Conservation (phyloP, 2,113 vertebrate genomes). For the Ictidomys tridecemlineatus region DNA sequence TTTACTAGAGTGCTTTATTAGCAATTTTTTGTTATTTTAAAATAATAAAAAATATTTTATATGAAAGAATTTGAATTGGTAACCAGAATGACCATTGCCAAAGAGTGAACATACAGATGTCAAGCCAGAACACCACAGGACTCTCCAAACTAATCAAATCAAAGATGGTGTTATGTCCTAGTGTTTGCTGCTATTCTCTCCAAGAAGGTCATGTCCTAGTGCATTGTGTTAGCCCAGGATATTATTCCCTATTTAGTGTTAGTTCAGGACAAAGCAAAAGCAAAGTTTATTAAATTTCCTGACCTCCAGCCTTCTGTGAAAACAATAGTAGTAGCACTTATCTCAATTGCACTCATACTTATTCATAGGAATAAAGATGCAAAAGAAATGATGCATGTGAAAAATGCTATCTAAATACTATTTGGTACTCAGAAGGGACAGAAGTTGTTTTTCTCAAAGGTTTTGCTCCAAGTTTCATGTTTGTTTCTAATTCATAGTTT, state of each 20-base stretch:
- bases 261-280: not conserved
- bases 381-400: not conserved
- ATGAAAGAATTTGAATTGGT: not conserved
- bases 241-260: not conserved
- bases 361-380: not conserved
- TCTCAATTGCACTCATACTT: not conserved
- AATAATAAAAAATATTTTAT: not conserved
- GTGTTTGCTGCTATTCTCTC: not conserved
- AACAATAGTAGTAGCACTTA: not conserved
- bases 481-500: slow-evolving; percentile 24
- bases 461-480: slow-evolving; percentile 7
- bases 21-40: slow-evolving; percentile 27
- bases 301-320: slow-evolving; percentile 27
- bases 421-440: not conserved
- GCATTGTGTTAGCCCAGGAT: not conserved
- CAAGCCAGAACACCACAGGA: not conserved
- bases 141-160: not conserved
- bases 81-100: not conserved
- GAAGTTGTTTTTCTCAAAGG: not conserved
- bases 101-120: not conserved
- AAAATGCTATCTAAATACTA: not conserved
- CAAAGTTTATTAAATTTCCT: not conserved
- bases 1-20: not conserved
- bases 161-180: not conserved
- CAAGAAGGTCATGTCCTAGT: not conserved